A percentile compares a stretch with the other conserved stretches of the same genome.
phyloP scores from a whole-genome alignment of 2,888 invertebrate species.

The Leucoptera coffeella region DNA sequence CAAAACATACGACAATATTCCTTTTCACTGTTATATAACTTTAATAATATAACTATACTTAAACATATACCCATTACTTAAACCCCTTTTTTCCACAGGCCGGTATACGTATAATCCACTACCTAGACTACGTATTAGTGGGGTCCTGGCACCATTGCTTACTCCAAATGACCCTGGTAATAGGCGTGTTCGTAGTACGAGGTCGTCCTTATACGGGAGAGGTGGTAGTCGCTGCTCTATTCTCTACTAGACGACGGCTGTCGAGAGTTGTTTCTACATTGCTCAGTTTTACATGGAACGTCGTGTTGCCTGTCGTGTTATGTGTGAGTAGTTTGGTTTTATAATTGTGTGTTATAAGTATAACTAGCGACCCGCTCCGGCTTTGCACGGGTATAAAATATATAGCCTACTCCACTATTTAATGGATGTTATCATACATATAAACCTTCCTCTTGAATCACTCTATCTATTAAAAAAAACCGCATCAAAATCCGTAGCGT shows the following conservation, averaged over 20 bases:
- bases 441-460: too few species aligned
- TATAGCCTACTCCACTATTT: too few species aligned
- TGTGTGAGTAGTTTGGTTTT: constrained; percentile 59
- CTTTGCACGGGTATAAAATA: too few species aligned
- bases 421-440: too few species aligned
- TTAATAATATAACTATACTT: too few species aligned
- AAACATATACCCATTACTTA: too few species aligned
- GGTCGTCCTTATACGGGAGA: constrained; percentile 84
- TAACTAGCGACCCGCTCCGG: too few species aligned
- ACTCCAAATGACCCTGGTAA: constrained; percentile 67
- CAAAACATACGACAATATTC: too few species aligned
- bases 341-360: too few species aligned
- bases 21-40: too few species aligned
- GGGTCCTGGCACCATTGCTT: constrained; percentile 85
- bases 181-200: constrained; percentile 80
- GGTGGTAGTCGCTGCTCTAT: constrained; percentile 47
- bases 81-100: constrained; percentile 24
- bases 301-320: constrained; percentile 73
- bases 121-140: constrained; percentile 76
- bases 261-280: constrained; percentile 57
- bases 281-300: constrained; percentile 82
- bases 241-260: constrained; percentile 20
- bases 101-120: constrained; percentile 77
- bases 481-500: too few species aligned
- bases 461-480: too few species aligned